phyloP scores from a whole-genome alignment of 2,113 vertebrate species.

The Caranx melampygus region DNA sequence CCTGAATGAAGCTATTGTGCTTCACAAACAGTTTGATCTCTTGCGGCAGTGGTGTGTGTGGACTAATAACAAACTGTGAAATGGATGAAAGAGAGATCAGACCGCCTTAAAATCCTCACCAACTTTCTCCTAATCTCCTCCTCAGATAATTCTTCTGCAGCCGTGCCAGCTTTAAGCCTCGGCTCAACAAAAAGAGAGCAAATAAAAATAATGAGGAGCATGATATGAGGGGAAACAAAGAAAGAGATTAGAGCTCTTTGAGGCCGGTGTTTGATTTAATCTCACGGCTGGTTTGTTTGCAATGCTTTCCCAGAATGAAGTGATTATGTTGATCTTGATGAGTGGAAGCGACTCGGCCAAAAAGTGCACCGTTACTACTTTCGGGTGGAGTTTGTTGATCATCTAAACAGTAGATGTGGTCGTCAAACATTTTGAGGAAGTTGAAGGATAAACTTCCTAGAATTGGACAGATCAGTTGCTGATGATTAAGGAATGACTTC shows the following conservation, averaged over 20 bases:
- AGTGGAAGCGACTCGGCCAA: slow-evolving; percentile 1
- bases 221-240: slow-evolving; percentile 64
- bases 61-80: slow-evolving; percentile 62
- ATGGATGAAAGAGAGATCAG: slow-evolving; percentile 70
- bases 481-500: not conserved
- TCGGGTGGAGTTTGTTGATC: slow-evolving; percentile 22
- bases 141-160: slow-evolving; percentile 50
- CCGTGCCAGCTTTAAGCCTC: slow-evolving; percentile 57
- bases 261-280: slow-evolving; percentile 70
- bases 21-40: slow-evolving; percentile 41
- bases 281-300: slow-evolving; percentile 60
- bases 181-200: slow-evolving; percentile 57
- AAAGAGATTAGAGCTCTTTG: slow-evolving; percentile 70
- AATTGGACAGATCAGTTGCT: not conserved
- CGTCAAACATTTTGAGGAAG: not conserved
- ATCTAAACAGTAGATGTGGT: not conserved
- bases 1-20: slow-evolving; percentile 35
- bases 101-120: slow-evolving; percentile 49
- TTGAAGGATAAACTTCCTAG: not conserved
- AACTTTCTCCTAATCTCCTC: slow-evolving; percentile 69
- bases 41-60: slow-evolving; percentile 9
- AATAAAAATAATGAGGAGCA: slow-evolving; percentile 73
- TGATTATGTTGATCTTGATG: slow-evolving; percentile 52
- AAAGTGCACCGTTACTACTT: slow-evolving; percentile 18
- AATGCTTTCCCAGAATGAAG: slow-evolving; percentile 66